Percentiles rank a stretch among this genome's conserved stretches.
phyloP scores from a whole-genome alignment of 2,888 invertebrate genomes.

The Cordylochernes scorpioides region DNA sequence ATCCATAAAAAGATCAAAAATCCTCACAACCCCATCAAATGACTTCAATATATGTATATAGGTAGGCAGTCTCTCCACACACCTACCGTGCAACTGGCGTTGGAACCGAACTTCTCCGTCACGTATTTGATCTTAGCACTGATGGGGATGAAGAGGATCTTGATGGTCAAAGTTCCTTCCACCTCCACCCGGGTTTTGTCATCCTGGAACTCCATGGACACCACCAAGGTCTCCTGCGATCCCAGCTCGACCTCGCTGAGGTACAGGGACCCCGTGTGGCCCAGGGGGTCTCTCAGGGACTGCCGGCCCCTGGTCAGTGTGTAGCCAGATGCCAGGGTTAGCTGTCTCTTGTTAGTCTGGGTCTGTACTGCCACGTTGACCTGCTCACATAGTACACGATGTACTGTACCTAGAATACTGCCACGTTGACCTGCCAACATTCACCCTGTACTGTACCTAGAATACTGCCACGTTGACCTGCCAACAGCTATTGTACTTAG shows the following conservation, averaged over 20 bases:
- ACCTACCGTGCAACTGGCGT: conserved; percentile 6
- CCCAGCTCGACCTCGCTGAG: conserved; percentile 9
- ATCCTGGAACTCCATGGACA: conserved; percentile 7
- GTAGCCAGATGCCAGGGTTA: conserved; percentile 7
- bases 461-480: too few relatives aligned
- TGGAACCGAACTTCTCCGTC: conserved; percentile 3
- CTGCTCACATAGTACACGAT: too few relatives aligned
- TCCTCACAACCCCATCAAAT: too few relatives aligned
- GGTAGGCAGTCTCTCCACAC: too few relatives aligned
- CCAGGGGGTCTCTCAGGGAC: conserved; percentile 1
- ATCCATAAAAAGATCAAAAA: too few relatives aligned
- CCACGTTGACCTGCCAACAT: too few relatives aligned
- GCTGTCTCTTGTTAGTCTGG: conserved; percentile 3
- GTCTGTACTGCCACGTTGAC: conserved; percentile 7
- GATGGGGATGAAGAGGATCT: conserved; percentile 9
- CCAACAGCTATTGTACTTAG: too few relatives aligned
- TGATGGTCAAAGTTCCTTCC: conserved; percentile 5
- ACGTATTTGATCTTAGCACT: conserved; percentile 8
- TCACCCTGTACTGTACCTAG: too few relatives aligned
- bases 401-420: too few relatives aligned
- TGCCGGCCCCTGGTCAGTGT: conserved; percentile 4
- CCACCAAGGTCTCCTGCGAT: conserved; percentile 6
- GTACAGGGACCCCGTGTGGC: conserved; percentile 2
- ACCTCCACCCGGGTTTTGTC: conserved; percentile 7
- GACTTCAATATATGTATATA: too few relatives aligned